Conservation (phyloP, 2,113 vertebrate genomes). For the Motacilla tschutschensis region DNA sequence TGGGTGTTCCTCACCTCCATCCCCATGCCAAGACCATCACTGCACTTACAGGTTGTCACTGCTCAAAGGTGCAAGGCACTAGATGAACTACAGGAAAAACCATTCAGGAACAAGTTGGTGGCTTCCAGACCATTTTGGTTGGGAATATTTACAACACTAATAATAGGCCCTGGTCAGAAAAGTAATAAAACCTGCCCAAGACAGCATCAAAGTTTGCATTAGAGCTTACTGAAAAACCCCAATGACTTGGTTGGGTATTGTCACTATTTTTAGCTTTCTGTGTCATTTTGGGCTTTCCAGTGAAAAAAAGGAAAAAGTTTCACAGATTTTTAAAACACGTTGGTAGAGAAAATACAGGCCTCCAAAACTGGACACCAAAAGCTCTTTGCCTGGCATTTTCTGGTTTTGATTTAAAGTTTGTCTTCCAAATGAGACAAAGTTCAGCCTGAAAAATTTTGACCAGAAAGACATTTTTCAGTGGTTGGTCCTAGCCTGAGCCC, state of each 20-base stretch:
- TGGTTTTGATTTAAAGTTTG: slow-evolving; percentile 7
- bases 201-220: background rate
- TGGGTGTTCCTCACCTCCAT: background rate
- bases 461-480: background rate
- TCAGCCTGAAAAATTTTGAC: background rate
- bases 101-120: background rate
- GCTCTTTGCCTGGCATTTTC: background rate
- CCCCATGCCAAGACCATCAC: background rate
- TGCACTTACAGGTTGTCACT: background rate
- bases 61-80: rapidly evolving
- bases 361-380: background rate
- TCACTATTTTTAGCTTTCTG: slow-evolving; percentile 22
- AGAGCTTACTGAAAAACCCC: background rate
- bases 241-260: background rate
- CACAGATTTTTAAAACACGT: background rate
- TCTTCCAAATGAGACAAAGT: background rate
- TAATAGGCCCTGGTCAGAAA: background rate
- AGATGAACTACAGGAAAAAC: background rate
- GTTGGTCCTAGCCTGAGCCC: background rate
- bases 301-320: background rate
- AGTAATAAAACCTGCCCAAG: background rate
- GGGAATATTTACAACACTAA: background rate
- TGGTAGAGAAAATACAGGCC: background rate
- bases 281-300: slow-evolving; percentile 42
- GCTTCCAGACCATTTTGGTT: background rate